These are phyloP conservation scores for Eptesicus fuscus DNA, from an alignment of 2,113 vertebrate species.

Conservation along the genomic window DNA sequence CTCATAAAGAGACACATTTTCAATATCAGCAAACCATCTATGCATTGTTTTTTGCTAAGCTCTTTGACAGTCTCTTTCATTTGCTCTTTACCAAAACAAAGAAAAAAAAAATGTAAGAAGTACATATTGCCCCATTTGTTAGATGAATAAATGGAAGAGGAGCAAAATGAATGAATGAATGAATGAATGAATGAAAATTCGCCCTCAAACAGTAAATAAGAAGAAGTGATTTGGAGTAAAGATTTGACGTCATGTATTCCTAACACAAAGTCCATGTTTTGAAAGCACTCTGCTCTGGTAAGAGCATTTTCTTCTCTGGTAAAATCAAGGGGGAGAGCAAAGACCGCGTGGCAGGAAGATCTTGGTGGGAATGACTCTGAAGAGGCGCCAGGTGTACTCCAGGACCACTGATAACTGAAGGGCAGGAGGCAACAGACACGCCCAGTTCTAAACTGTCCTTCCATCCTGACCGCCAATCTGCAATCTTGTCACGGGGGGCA, in stretches of 20 bases:
- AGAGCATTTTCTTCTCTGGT: neutral
- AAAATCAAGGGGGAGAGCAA: neutral
- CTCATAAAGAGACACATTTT: neutral
- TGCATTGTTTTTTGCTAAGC: neutral
- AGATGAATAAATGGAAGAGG: neutral
- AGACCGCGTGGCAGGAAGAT: neutral
- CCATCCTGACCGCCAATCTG: neutral
- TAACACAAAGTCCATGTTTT: neutral
- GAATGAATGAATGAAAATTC: neutral
- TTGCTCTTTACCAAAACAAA: neutral
- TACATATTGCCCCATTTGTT: neutral
- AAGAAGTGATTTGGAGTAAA: neutral
- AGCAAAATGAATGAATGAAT: too few species aligned
- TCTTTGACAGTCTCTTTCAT: neutral
- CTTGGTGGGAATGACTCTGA: too few species aligned
- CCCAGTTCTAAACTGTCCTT: neutral
- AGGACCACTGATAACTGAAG: neutral
- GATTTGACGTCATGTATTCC: neutral
- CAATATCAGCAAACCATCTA: neutral
- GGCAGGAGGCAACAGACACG: neutral
- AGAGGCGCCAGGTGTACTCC: rapidly evolving
- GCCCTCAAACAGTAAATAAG: neutral
- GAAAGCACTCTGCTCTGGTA: neutral
- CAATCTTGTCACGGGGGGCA: too few species aligned
- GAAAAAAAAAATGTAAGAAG: neutral